phyloP scores from a whole-genome alignment of 2,888 invertebrate genomes.

The Seladonia tumulorum region DNA sequence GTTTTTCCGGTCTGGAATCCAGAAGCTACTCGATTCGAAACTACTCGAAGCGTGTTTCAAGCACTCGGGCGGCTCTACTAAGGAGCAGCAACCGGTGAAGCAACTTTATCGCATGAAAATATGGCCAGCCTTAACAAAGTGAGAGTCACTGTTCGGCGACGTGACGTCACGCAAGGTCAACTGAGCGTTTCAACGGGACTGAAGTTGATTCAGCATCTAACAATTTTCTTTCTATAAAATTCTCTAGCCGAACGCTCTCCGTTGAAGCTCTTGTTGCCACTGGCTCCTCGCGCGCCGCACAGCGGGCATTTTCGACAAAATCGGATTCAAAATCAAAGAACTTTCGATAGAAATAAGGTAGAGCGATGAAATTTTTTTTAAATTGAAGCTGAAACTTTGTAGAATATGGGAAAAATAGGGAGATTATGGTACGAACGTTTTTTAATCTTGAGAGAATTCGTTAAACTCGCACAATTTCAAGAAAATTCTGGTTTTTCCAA shows the following conservation, averaged over 20 bases:
- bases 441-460: no score
- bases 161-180: slow-evolving; percentile 69
- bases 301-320: no score
- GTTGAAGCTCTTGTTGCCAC: no score
- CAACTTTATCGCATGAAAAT: slow-evolving; percentile 52
- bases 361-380: no score
- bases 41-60: background rate
- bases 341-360: no score
- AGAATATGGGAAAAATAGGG: no score
- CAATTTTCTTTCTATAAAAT: slow-evolving; percentile 60
- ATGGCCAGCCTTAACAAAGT: slow-evolving; percentile 50
- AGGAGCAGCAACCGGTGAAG: slow-evolving; percentile 18
- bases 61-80: background rate
- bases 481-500: no score
- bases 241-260: slow-evolving; percentile 22
- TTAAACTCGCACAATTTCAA: no score
- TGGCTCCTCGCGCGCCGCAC: background rate
- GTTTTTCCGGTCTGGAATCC: background rate
- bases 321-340: no score
- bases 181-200: slow-evolving; percentile 65
- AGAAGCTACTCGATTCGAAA: background rate
- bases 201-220: slow-evolving; percentile 66
- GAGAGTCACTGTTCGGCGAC: slow-evolving; percentile 66
- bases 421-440: no score
- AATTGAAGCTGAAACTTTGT: no score